These are phyloP conservation scores for Sylvietta virens DNA, from an alignment of 2,113 vertebrate genomes.

Conservation along the genomic window DNA sequence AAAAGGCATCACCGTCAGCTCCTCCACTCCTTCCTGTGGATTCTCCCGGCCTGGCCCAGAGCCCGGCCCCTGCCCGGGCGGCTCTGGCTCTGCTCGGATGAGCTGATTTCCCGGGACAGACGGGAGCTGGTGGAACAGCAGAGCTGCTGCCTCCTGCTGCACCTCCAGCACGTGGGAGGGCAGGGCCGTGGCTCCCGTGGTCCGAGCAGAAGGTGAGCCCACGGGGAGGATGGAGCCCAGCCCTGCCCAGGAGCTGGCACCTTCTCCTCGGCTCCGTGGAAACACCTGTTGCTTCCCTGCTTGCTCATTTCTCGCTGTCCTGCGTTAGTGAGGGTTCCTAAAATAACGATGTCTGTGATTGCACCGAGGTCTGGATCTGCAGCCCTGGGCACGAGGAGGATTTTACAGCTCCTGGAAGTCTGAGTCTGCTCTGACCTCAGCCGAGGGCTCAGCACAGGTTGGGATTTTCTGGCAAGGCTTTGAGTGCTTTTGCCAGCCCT, in stretches of 20 bases:
- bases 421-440: background rate
- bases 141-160: background rate
- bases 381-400: background rate
- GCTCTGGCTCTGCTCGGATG: background rate
- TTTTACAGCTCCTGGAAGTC: background rate
- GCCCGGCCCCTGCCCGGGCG: background rate
- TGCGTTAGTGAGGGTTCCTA: background rate
- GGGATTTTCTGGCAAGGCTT: background rate
- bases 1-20: background rate
- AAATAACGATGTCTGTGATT: background rate
- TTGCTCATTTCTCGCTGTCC: fast-evolving
- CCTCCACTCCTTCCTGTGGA: background rate
- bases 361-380: background rate
- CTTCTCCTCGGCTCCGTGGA: background rate
- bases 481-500: too few species aligned
- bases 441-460: background rate
- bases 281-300: background rate
- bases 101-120: background rate
- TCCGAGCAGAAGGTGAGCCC: background rate
- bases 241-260: background rate
- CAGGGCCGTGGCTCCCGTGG: background rate
- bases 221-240: background rate
- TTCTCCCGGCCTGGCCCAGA: background rate
- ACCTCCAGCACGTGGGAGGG: background rate
- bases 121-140: background rate